Evolutionary conservation across 2,888 invertebrate species (phyloP), one percentile per base, ranked within the genome.

Genomic region (Mythimna vitellina): DNA sequence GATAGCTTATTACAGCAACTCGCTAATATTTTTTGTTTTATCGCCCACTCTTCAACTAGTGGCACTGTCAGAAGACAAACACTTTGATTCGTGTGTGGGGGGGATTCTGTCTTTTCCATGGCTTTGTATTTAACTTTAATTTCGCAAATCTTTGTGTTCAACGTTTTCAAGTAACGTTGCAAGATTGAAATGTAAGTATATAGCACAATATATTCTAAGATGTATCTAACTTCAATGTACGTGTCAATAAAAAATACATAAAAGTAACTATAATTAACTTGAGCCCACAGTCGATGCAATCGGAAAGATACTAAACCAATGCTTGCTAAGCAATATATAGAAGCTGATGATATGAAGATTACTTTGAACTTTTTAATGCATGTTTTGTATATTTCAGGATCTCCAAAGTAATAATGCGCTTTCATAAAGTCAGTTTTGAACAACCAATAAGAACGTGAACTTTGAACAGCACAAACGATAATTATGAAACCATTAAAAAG

Each of bases 1-100:
- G 70, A 63, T 3, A 81, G 22, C 4, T 46, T 61, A 14, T 63
- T 65, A 25, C 65, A 56, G 35, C 74, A 70, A 9, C 58, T 72
- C 8, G 54, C 25, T 14, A 81, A 49, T 14, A 12, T 32, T 62
- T n/a, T n/a, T n/a, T 80, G 80, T 0, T 66, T 32, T 9, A 8
- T 9, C 14, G 65, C 63, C 57, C 57, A 65, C 2, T 53, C 57
- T 10, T 76, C 56, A 3, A 76, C 10, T 12, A 65, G 51, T 8
- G 20, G 22, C 3, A 54, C 46, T 0, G 46, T 74, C n/a, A 62
- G 4, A 0, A 68, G 5, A 22, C 20, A 17, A 46, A 2, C 9
- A 4, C 10, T 20, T 22, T 56, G 29, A 29, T 42, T 32, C 8
- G 9, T 20, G 1, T n/a, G 6, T 14, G 9, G 5, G 2, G 9